Conservation (phyloP, 2,888 invertebrate species). For the Diploptera punctata region DNA sequence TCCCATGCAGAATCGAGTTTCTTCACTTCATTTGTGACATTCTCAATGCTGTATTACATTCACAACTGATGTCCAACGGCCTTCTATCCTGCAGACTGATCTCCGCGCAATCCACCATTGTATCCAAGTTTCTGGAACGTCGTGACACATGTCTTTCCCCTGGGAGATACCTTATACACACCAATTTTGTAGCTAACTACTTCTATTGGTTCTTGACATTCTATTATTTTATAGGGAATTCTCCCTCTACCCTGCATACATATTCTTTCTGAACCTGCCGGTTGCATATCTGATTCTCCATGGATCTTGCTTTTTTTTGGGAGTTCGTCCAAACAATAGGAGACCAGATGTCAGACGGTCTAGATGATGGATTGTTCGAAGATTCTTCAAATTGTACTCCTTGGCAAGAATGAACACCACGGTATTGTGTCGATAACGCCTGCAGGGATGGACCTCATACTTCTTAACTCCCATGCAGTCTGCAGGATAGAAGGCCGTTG, state of each 20-base stretch:
- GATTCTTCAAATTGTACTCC: slow-evolving; percentile 92
- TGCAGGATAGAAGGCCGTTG: no score
- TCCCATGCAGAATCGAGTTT: no score
- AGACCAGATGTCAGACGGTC: slow-evolving; percentile 96
- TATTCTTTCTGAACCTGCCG: slow-evolving; percentile 93
- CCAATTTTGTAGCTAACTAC: slow-evolving; percentile 96
- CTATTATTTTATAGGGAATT: no score
- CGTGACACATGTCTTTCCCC: slow-evolving; percentile 92
- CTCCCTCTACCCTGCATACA: no score
- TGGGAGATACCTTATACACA: slow-evolving; percentile 90
- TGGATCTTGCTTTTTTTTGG: slow-evolving; percentile 87
- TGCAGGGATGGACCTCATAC: slow-evolving; percentile 93
- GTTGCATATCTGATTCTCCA: slow-evolving; percentile 94
- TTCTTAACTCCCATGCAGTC: no score
- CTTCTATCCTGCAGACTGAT: no score
- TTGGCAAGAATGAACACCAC: slow-evolving; percentile 96
- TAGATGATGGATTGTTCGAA: slow-evolving; percentile 93
- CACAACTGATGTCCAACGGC: no score
- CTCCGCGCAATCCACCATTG: no score
- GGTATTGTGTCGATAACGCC: slow-evolving; percentile 96
- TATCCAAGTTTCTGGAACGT: slow-evolving; percentile 89
- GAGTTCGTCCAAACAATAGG: slow-evolving; percentile 90
- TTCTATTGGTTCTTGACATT: slow-evolving; percentile 89
- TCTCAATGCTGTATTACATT: no score
- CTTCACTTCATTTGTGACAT: no score